Percentiles rank a stretch among this genome's conserved stretches.
Evolutionary conservation across 2,888 invertebrate genomes (phyloP).

Genomic region (Selenia dentaria): DNA sequence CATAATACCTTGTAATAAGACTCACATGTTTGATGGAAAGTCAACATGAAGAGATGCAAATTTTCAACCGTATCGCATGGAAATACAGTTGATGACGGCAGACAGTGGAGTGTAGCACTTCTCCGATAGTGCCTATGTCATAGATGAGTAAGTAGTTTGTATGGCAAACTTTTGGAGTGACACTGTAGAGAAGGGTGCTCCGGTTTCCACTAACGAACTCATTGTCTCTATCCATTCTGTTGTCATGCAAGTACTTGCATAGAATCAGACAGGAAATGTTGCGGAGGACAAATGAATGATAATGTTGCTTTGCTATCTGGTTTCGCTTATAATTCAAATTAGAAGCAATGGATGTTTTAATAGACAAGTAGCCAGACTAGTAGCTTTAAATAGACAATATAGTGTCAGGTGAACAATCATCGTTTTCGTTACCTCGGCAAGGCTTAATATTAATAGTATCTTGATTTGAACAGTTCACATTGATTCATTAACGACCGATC

Average conservation of each 20-base stretch:
- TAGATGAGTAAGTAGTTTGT: conserved; percentile 29
- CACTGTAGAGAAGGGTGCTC: conserved; percentile 66
- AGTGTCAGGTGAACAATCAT: too few species aligned
- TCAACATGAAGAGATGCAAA: not conserved
- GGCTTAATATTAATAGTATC: too few species aligned
- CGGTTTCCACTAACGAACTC: conserved; percentile 67
- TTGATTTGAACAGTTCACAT: too few species aligned
- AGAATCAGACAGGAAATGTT: not conserved
- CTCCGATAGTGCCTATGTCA: conserved; percentile 5
- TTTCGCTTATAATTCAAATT: too few species aligned
- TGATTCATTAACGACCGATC: too few species aligned
- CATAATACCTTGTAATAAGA: conserved; percentile 1
- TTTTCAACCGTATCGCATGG: conserved; percentile 4
- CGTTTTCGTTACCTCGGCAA: too few species aligned
- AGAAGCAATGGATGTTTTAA: too few species aligned
- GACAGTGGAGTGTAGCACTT: conserved; percentile 3
- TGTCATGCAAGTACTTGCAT: not conserved
- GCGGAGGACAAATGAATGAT: too few species aligned
- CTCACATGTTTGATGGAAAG: not conserved
- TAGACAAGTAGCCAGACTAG: too few species aligned
- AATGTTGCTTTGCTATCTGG: too few species aligned
- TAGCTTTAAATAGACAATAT: too few species aligned
- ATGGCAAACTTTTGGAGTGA: conserved; percentile 56
- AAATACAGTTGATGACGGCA: not conserved
- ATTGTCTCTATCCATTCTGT: conserved; percentile 56